phyloP scores from a whole-genome alignment of 2,888 invertebrate species.

The Melipona beecheii region DNA sequence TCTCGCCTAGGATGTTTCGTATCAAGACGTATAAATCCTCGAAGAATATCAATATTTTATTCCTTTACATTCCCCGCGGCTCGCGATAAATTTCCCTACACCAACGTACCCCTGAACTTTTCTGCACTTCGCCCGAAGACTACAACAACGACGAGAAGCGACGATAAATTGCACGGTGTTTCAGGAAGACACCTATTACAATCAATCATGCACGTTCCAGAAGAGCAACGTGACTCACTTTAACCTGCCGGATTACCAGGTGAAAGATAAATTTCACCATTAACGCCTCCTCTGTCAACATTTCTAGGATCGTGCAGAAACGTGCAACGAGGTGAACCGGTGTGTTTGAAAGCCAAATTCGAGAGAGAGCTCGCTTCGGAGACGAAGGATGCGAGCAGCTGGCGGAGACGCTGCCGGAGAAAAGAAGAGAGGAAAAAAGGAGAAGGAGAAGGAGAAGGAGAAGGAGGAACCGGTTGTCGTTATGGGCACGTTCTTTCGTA shows the following conservation, averaged over 20 bases:
- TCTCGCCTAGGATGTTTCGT: constrained; percentile 1
- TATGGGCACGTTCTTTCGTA: constrained; percentile 51
- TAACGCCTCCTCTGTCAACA: constrained; percentile 32
- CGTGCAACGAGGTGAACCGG: constrained; percentile 21
- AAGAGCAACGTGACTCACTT: constrained; percentile 32
- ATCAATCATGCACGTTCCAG: constrained; percentile 25
- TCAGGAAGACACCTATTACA: constrained; percentile 24
- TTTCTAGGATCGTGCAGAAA: constrained; percentile 17
- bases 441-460: constrained; percentile 33
- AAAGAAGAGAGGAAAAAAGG: constrained; percentile 1
- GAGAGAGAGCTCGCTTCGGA: constrained; percentile 30
- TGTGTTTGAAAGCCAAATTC: constrained; percentile 19
- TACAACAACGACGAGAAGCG: constrained; percentile 6
- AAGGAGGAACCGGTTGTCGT: constrained; percentile 67
- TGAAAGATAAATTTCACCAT: constrained; percentile 38
- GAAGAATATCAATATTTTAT: constrained; percentile 17
- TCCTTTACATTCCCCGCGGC: constrained; percentile 8
- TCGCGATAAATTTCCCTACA: not conserved
- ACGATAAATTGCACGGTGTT: constrained; percentile 20
- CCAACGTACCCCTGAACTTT: constrained; percentile 30
- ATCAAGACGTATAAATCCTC: constrained; percentile 13
- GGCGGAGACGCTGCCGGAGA: constrained; percentile 17
- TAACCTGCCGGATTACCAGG: constrained; percentile 27
- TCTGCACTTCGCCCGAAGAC: constrained; percentile 14
- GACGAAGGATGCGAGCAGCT: constrained; percentile 39